Evolutionary conservation across 2,888 invertebrate species (phyloP), one percentile per base, ranked within the genome.

Genomic region (Amphipoea lucens): DNA sequence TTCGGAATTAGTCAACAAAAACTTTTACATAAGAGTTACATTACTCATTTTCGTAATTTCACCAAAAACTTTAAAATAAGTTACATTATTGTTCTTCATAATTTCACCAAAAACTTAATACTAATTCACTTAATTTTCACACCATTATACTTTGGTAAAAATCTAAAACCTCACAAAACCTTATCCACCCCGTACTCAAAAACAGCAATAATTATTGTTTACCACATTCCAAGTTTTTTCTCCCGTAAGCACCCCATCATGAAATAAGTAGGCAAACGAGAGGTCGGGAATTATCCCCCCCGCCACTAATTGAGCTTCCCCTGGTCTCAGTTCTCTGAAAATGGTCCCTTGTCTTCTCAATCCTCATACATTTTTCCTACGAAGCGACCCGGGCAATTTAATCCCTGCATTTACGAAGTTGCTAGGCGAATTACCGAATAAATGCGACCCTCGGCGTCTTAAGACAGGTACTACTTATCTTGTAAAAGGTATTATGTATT

Each of bases 321-420:
- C n/a, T 79, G 51, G 75, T 78, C 67, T 78, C 73, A 60, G 67
- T 71, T 70, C 76, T 45, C 23, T 60, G n/a, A 51, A 69, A 83
- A 83, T 71, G 40, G 83, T 71, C 72, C 81, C 67, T 73, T 78
- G 81, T 82, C 84, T 81, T 81, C 82, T 83, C 78, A 36, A 72
- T 79, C 83, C 85, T 89, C 91, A 92, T 92, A 92, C 91, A 93
- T 93, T 93, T 92, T 93, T 93, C 92, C 85, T 90, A 84, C 80
- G 89, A 88, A 90, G 88, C 88, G 86, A 87, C 87, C 88, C 89
- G 81, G 85, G 91, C 90, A 92, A 92, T 93, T 92, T 92, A 92
- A 93, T 92, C 91, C 86, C 92, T 85, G 88, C 90, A 90, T 90
- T 92, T 90, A 91, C 90, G 90, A 73, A 87, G 87, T 89, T 86